Percentiles rank a stretch among this genome's conserved stretches.
These are phyloP conservation scores for Uromys caudimaculatus DNA, from an alignment of 2,797 vertebrate species.

Conservation along the genomic window DNA sequence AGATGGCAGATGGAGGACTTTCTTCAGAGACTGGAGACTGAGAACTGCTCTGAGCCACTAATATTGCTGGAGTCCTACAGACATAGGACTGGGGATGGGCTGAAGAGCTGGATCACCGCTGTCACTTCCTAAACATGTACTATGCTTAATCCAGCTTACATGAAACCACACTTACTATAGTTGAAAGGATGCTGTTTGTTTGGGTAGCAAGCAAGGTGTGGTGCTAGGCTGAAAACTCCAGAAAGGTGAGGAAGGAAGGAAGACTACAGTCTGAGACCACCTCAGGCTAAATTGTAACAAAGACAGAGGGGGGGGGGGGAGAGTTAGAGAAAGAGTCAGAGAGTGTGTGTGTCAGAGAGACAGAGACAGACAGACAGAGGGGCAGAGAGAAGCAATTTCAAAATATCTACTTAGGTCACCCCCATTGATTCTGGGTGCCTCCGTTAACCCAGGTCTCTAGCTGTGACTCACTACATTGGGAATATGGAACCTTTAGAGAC, in stretches of 20 bases:
- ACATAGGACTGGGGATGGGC: background rate
- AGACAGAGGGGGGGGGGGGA: too few relatives aligned
- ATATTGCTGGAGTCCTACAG: background rate
- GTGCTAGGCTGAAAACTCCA: background rate
- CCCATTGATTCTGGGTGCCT: too few relatives aligned
- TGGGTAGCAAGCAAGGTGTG: fast-evolving
- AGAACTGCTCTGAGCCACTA: background rate
- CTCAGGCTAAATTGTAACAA: background rate
- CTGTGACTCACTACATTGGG: too few relatives aligned
- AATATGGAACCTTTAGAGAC: too few relatives aligned
- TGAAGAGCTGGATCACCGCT: background rate
- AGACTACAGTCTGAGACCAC: background rate
- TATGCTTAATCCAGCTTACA: background rate
- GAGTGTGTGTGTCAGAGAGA: too few relatives aligned
- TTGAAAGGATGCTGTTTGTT: background rate
- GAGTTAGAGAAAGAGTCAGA: too few relatives aligned
- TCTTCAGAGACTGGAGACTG: background rate
- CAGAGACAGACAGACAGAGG: too few relatives aligned
- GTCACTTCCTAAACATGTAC: background rate
- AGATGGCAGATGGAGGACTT: conserved; percentile 10
- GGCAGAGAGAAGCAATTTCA: background rate
- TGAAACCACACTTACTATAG: background rate
- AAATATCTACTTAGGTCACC: background rate
- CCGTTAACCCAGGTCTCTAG: too few relatives aligned
- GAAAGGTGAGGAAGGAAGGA: background rate